Evolutionary conservation across 2,113 vertebrate genomes (phyloP).

Genomic region (Tragulus kanchil): DNA sequence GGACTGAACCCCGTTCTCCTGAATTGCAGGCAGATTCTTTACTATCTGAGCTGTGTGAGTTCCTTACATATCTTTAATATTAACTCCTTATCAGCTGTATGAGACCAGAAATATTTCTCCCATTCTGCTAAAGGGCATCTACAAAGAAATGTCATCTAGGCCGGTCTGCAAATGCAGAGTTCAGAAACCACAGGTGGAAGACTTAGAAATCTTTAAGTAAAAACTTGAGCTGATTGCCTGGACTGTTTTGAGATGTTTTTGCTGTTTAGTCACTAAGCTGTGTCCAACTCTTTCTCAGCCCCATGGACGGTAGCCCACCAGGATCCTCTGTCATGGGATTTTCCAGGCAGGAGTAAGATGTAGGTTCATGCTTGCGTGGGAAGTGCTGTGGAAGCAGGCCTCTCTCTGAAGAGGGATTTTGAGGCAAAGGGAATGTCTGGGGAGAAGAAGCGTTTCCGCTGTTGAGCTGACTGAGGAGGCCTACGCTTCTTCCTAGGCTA

Average conservation of each 20-base stretch:
- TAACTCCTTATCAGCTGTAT: not conserved
- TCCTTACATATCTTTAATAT: not conserved
- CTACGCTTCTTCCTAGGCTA: not conserved
- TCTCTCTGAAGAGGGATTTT: not conserved
- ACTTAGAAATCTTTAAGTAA: not conserved
- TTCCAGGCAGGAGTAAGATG: not conserved
- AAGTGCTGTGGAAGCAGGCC: not conserved
- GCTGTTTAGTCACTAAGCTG: not conserved
- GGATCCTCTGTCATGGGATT: not conserved
- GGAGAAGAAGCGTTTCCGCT: not conserved
- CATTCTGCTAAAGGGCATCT: not conserved
- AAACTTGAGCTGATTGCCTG: not conserved
- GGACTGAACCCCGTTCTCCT: too few relatives aligned
- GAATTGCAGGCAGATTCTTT: too few relatives aligned
- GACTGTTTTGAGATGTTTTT: not conserved
- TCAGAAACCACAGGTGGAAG: not conserved
- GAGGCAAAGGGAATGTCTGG: not conserved
- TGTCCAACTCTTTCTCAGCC: not conserved
- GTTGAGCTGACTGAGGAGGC: not conserved
- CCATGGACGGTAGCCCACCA: not conserved
- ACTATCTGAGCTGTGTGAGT: not conserved
- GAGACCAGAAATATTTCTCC: not conserved
- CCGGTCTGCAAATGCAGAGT: not conserved
- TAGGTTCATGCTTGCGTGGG: not conserved
- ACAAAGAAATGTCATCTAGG: not conserved